Conservation (phyloP, 2,113 vertebrate genomes). For the Pungitius pungitius region DNA sequence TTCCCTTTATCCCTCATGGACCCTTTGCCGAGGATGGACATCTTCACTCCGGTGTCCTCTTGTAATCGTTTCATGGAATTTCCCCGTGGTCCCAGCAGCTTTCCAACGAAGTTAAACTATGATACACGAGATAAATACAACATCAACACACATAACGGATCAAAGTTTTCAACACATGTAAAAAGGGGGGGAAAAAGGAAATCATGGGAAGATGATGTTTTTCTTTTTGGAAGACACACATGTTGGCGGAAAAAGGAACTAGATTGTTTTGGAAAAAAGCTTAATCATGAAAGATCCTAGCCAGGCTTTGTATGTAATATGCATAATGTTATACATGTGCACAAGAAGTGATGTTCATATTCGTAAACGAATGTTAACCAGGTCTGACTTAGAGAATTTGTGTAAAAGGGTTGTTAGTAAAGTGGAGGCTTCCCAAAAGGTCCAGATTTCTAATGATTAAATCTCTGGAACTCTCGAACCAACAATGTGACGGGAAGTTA, state of each 20-base stretch:
- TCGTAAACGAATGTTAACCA: background rate
- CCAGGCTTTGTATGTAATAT: background rate
- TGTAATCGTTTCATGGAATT: constrained; percentile 99
- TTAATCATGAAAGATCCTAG: constrained; percentile 36
- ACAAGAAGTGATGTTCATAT: background rate
- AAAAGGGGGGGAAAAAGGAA: constrained; percentile 10
- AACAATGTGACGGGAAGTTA: background rate
- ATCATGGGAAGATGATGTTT: constrained; percentile 23
- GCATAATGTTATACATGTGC: background rate
- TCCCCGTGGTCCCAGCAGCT: constrained; percentile 97
- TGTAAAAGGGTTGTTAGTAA: too few species aligned
- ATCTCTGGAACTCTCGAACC: background rate
- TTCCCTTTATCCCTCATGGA: constrained; percentile 99
- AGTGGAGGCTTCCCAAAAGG: background rate
- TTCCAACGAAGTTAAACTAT: constrained; percentile 99
- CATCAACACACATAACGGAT: constrained; percentile 30
- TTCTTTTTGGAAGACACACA: background rate
- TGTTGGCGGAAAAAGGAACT: constrained; percentile 35
- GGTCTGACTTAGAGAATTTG: too few species aligned
- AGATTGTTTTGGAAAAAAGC: constrained; percentile 48
- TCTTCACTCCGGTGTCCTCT: constrained; percentile 99
- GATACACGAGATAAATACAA: constrained; percentile 58
- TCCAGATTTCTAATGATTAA: background rate
- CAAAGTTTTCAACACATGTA: constrained; percentile 10
- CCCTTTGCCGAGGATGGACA: constrained; percentile 99